Evolutionary conservation across 2,797 vertebrate species (phyloP).

Genomic region (Caiman crocodilus): DNA sequence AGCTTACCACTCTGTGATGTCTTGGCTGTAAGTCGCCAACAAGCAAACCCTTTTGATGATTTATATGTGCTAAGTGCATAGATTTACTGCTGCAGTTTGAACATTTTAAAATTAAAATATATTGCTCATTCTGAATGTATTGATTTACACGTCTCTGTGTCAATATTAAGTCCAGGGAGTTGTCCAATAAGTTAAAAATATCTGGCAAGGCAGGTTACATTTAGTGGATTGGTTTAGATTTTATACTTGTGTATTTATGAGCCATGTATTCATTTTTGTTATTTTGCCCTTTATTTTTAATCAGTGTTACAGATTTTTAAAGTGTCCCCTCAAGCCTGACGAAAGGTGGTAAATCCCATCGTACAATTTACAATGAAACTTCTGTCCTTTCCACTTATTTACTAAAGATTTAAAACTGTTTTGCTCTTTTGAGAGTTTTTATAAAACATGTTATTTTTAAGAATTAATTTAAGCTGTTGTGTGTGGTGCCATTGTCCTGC

Average conservation of each 20-base stretch:
- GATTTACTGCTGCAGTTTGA: conserved; percentile 97
- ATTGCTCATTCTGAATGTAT: conserved; percentile 97
- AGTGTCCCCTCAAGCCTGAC: not conserved
- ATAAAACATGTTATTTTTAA: not conserved
- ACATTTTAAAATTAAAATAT: conserved; percentile 99
- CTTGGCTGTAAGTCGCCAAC: conserved; percentile 69
- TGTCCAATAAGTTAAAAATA: conserved; percentile 98
- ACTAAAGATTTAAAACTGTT: not conserved
- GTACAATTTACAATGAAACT: not conserved
- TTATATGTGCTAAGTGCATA: conserved; percentile 88
- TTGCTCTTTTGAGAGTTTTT: not conserved
- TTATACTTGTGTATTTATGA: conserved; percentile 76
- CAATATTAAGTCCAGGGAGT: conserved; percentile 95
- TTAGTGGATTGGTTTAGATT: conserved; percentile 87
- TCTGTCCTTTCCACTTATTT: not conserved
- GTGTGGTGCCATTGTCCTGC: not conserved
- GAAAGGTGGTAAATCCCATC: not conserved
- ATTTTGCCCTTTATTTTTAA: conserved; percentile 67
- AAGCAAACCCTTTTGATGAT: conserved; percentile 75
- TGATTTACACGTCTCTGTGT: conserved; percentile 94
- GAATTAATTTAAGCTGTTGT: not conserved
- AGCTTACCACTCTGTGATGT: conserved; percentile 49
- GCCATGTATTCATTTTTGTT: conserved; percentile 47
- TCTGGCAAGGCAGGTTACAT: conserved; percentile 87
- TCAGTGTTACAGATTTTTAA: conserved; percentile 60